Evolutionary conservation across 2,888 invertebrate genomes (phyloP).

Genomic region (Agrochola litura): DNA sequence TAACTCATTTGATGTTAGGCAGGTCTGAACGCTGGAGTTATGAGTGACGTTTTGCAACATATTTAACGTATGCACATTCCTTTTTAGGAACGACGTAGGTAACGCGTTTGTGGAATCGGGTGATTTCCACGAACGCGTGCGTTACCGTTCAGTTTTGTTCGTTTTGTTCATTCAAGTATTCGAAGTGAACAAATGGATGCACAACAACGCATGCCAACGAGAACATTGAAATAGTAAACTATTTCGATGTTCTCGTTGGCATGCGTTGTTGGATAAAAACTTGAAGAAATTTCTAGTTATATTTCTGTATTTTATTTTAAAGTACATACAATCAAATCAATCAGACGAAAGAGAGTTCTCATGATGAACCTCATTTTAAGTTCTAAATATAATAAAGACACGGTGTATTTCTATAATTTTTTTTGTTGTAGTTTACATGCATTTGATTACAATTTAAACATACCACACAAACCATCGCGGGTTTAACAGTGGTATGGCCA

Average conservation of each 20-base stretch:
- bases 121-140: not conserved
- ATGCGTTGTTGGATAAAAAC: not conserved
- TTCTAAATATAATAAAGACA: not conserved
- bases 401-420: too few relatives aligned
- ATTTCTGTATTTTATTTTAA: too few relatives aligned
- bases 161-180: not conserved
- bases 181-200: not conserved
- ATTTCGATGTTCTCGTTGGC: not conserved
- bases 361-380: not conserved
- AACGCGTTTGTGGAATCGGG: not conserved
- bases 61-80: not conserved
- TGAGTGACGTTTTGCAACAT: conserved; percentile 16
- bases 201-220: too few relatives aligned
- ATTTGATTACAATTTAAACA: too few relatives aligned
- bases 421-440: too few relatives aligned
- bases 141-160: not conserved
- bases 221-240: too few relatives aligned
- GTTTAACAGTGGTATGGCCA: too few relatives aligned
- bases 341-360: not conserved
- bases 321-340: not conserved
- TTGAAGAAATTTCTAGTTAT: too few relatives aligned
- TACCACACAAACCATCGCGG: too few relatives aligned
- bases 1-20: conserved; percentile 58
- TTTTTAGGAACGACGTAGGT: not conserved
- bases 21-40: conserved; percentile 34